A percentile compares a stretch with the other conserved stretches of the same genome.
Evolutionary conservation across 2,113 vertebrate species (phyloP).

Genomic region (Megaptera novaeangliae): DNA sequence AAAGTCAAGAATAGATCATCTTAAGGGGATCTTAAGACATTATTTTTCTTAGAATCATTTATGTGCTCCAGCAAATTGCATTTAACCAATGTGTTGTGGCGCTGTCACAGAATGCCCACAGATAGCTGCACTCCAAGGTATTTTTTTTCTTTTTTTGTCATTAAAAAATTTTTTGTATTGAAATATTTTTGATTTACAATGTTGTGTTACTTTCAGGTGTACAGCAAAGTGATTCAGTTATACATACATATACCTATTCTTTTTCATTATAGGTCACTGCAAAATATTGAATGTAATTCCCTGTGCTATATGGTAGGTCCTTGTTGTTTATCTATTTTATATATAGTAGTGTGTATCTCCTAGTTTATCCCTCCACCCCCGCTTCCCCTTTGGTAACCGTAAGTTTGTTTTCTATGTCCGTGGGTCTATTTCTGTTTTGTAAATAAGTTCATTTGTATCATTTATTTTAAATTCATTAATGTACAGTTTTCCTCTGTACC

Average conservation of each 20-base stretch:
- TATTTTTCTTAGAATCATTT: not conserved
- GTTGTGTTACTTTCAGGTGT: not conserved
- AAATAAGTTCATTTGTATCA: not conserved
- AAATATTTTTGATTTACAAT: not conserved
- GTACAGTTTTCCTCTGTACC: too few species aligned
- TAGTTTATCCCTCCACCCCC: not conserved
- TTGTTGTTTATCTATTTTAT: not conserved
- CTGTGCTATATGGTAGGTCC: rapidly evolving
- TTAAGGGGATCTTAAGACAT: not conserved
- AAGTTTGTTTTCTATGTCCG: not conserved
- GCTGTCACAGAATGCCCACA: not conserved
- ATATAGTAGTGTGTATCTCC: not conserved
- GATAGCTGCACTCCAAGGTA: not conserved
- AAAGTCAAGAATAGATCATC: not conserved
- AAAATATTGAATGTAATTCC: not conserved
- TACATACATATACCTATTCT: not conserved
- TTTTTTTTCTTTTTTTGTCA: not conserved
- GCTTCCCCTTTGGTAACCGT: not conserved
- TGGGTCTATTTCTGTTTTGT: not conserved
- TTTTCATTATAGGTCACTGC: not conserved
- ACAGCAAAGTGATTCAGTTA: not conserved
- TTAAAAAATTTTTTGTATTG: not conserved
- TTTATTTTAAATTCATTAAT: too few species aligned
- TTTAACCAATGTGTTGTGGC: not conserved
- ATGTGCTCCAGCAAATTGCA: not conserved